Evolutionary conservation across 2,797 vertebrate species (phyloP), one percentile per base, ranked within the genome.

Genomic region (Jordanella pulchra): DNA sequence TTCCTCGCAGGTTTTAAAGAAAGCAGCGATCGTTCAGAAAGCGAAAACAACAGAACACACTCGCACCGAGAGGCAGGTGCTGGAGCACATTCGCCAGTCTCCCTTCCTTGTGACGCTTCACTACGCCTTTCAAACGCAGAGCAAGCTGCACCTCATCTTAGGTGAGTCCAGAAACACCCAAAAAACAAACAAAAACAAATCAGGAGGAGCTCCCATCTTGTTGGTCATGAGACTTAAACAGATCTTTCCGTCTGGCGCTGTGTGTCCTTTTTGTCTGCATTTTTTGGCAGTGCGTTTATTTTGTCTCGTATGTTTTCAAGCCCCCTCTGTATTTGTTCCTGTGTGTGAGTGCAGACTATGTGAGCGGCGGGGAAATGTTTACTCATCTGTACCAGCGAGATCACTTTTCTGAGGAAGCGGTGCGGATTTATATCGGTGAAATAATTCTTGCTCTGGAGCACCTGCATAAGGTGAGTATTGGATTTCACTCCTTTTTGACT

Each of bases 31-130:
- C 39, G 95, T 97, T 77, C 96, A 96, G 91, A 97, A 97, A 74
- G 95, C 96, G 42, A 97, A 97, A 90, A 97, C 97, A 0, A 95
- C 96, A 7, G 97, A 98, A 73, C 97, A 97, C 73, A 97, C 97
- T 2, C 95, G 96, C 77, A 97, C 97, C 0, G 97, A 98, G 92
- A 93, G 97, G 73, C 95, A 96, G 1, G 97, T 98, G 73, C 89
- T 98, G 77, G 97, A 97, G 84, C 95, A 97, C 82, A 97, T 98
- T 58, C 95, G 97, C 67, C 95, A 97, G 91, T 97, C 96, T 0
- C 97, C 97, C 32, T 98, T 98, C 91, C 93, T 98, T 79, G 97
- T 98, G 84, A 97, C 96, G 0, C 95, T 98, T 71, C 97, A 98
- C 90, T 98, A 97, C 1, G 97, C 97, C 89, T 97, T 98, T 90